A percentile compares a stretch with the other conserved stretches of the same genome.
Conservation (phyloP, 1,140 invertebrate genomes). For the Octopus bimaculoides region DNA sequence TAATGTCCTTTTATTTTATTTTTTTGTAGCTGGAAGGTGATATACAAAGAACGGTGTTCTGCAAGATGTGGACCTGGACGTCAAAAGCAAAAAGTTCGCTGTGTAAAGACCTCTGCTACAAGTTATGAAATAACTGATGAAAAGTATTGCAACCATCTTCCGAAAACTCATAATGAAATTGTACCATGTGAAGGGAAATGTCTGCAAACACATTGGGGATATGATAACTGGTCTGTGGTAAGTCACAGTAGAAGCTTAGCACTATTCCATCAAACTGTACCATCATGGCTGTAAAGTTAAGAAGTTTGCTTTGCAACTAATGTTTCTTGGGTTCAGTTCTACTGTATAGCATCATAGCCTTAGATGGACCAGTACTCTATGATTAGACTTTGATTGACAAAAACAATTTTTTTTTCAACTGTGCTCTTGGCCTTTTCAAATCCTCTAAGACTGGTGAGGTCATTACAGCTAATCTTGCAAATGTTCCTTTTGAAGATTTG, state of each 20-base stretch:
- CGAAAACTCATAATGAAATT: slow-evolving; percentile 58
- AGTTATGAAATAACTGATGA: slow-evolving; percentile 48
- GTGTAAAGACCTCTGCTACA: slow-evolving; percentile 56
- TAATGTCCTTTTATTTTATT: slow-evolving; percentile 36
- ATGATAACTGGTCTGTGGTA: slow-evolving; percentile 69
- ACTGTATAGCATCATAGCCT: too few relatives aligned
- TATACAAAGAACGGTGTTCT: slow-evolving; percentile 58
- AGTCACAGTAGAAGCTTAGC: slow-evolving; percentile 18
- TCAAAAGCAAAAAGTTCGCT: slow-evolving; percentile 57
- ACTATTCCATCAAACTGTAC: neutral
- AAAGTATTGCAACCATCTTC: slow-evolving; percentile 61
- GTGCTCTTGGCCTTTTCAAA: too few relatives aligned
- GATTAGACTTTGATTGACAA: too few relatives aligned
- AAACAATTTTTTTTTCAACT: too few relatives aligned
- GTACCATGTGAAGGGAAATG: slow-evolving; percentile 70
- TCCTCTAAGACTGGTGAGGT: too few relatives aligned
- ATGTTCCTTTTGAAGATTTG: too few relatives aligned
- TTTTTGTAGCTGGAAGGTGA: slow-evolving; percentile 62
- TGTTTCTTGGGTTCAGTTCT: too few relatives aligned
- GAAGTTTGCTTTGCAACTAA: too few relatives aligned
- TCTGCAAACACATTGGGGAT: slow-evolving; percentile 68
- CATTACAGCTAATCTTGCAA: too few relatives aligned
- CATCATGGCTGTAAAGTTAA: too few relatives aligned
- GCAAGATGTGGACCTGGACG: slow-evolving; percentile 48
- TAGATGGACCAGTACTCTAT: too few relatives aligned